Percentiles rank a stretch among this genome's conserved stretches.
Conservation (phyloP, 2,888 invertebrate species). For the Orgyia antiqua region DNA sequence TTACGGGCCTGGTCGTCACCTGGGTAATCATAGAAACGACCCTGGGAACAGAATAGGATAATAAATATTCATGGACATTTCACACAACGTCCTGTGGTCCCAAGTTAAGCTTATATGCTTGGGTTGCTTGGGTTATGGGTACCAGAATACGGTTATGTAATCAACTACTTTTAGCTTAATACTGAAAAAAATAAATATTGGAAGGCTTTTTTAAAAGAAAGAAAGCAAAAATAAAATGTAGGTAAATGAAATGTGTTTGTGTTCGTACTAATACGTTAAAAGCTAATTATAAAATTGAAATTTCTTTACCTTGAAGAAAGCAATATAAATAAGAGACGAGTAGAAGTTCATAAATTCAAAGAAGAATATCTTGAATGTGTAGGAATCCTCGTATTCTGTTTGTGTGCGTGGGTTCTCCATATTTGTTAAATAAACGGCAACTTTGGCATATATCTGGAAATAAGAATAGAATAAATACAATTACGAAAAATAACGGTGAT, state of each 20-base stretch:
- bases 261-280: too few species aligned
- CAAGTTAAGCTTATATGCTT: too few species aligned
- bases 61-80: too few species aligned
- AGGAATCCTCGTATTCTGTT: slow-evolving; percentile 97
- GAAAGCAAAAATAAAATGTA: too few species aligned
- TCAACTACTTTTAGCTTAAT: too few species aligned
- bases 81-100: too few species aligned
- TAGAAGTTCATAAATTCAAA: slow-evolving; percentile 99
- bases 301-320: slow-evolving; percentile 92
- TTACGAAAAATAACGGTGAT: too few species aligned
- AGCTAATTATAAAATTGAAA: not conserved
- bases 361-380: slow-evolving; percentile 98
- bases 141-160: too few species aligned
- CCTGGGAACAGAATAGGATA: slow-evolving; percentile 72
- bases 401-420: slow-evolving; percentile 96
- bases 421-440: slow-evolving; percentile 92
- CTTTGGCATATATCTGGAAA: slow-evolving; percentile 86
- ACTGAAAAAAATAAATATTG: too few species aligned
- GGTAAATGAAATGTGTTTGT: too few species aligned
- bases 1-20: slow-evolving; percentile 87
- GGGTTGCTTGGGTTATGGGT: too few species aligned
- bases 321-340: slow-evolving; percentile 98
- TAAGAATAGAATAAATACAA: not conserved
- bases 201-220: too few species aligned
- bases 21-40: slow-evolving; percentile 92